phyloP scores from a whole-genome alignment of 2,888 invertebrate species.

The Strigamia transsilvanica region DNA sequence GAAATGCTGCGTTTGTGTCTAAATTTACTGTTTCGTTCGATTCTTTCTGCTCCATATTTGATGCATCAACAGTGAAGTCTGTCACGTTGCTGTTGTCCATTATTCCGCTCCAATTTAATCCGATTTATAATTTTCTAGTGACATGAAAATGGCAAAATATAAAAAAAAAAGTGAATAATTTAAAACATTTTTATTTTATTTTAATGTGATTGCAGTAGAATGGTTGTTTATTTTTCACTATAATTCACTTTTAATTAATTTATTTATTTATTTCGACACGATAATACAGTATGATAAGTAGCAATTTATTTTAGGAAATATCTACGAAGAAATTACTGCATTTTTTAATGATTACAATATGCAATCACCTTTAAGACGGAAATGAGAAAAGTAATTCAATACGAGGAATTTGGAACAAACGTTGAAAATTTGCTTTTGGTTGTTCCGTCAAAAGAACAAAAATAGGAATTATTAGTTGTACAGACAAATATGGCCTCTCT shows the following conservation, averaged over 20 bases:
- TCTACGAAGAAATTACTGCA: no score
- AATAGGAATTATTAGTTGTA: background rate
- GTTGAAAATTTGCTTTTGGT: no score
- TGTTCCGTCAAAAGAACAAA: background rate
- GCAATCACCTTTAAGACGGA: no score
- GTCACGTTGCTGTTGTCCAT: background rate
- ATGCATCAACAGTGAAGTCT: background rate
- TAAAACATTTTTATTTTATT: no score
- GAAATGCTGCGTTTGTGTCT: background rate
- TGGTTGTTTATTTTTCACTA: no score
- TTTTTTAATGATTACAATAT: no score
- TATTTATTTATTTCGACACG: background rate
- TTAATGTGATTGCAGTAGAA: no score
- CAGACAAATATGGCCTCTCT: conserved; percentile 27
- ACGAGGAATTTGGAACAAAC: no score
- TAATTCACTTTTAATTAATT: background rate
- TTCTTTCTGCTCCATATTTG: conserved; percentile 3
- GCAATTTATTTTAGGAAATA: no score
- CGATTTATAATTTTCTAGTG: background rate
- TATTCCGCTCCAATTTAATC: background rate
- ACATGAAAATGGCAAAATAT: background rate
- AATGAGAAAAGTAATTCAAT: no score
- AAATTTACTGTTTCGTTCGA: background rate
- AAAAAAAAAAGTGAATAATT: background rate
- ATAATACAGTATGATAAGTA: background rate